These are phyloP conservation scores for Jacana jacana DNA, from an alignment of 2,113 vertebrate species.

Conservation along the genomic window DNA sequence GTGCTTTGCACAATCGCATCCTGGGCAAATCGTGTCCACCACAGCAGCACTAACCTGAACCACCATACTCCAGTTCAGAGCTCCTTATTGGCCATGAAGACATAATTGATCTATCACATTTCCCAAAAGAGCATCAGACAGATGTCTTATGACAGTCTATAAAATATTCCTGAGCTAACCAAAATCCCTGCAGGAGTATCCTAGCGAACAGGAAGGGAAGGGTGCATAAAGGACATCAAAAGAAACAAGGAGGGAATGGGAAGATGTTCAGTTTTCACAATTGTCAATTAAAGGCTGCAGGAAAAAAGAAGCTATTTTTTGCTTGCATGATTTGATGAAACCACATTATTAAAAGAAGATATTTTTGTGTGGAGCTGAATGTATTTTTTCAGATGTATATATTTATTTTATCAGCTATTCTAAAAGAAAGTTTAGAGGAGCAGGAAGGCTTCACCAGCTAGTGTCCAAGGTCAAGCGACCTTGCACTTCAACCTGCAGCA, in stretches of 20 bases:
- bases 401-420: not conserved
- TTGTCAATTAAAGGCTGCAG: not conserved
- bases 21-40: not conserved
- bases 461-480: not conserved
- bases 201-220: not conserved
- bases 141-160: not conserved
- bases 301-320: not conserved
- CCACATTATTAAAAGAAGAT: not conserved
- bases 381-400: not conserved
- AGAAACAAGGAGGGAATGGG: not conserved
- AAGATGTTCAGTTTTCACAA: not conserved
- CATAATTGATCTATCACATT: not conserved
- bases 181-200: not conserved
- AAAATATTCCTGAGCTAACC: not conserved
- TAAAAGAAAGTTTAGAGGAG: not conserved
- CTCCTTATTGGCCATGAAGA: not conserved
- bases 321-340: not conserved
- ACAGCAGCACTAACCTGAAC: not conserved
- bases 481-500: not conserved
- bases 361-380: not conserved
- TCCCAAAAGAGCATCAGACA: not conserved
- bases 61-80: not conserved
- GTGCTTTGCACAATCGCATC: not conserved
- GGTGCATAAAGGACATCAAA: not conserved
- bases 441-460: not conserved